Conservation (phyloP, 2,113 vertebrate genomes). For the Chionomys nivalis region DNA sequence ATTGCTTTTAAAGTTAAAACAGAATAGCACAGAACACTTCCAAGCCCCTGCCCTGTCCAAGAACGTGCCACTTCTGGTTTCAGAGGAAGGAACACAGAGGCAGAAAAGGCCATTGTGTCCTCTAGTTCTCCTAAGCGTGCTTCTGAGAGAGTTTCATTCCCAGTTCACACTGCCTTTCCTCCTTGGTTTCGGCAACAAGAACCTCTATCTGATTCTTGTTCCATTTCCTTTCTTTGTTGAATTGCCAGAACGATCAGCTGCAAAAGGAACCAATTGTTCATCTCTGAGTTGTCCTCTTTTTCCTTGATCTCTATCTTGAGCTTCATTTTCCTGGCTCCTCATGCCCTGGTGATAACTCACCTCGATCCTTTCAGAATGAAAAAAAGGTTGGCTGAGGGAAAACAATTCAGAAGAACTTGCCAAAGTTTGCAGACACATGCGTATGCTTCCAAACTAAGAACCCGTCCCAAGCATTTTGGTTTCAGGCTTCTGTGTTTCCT, state of each 20-base stretch:
- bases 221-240: not conserved
- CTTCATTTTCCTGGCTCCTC: not conserved
- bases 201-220: not conserved
- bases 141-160: slow-evolving; percentile 15
- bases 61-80: not conserved
- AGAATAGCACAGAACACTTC: not conserved
- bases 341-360: not conserved
- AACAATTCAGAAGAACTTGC: not conserved
- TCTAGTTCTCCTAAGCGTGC: not conserved
- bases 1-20: not conserved
- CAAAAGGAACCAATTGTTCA: not conserved
- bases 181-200: not conserved
- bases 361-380: not conserved
- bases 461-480: too few species aligned
- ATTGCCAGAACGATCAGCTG: slow-evolving; percentile 9
- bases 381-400: not conserved
- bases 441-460: not conserved
- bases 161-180: not conserved
- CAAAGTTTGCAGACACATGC: not conserved
- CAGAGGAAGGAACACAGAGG: not conserved
- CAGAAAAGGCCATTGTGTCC: too few species aligned
- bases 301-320: slow-evolving; percentile 52
- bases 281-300: not conserved
- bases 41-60: not conserved
- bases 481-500: not conserved